phyloP scores from a whole-genome alignment of 2,888 invertebrate species.

The Ornithoptera alexandrae region DNA sequence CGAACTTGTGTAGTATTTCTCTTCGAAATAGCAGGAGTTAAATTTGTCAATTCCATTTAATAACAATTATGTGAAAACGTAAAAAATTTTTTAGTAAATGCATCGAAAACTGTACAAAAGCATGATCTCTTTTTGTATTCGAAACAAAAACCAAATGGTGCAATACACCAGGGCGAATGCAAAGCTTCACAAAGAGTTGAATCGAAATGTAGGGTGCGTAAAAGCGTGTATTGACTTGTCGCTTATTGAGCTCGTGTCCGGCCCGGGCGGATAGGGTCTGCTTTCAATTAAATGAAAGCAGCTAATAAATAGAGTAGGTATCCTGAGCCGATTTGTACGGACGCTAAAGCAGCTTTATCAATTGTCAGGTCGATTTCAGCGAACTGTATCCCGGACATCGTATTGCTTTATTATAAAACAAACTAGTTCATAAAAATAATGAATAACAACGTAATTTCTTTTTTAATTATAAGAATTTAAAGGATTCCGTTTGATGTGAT shows the following conservation, averaged over 20 bases:
- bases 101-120: neutral
- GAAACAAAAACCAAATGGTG: neutral
- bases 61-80: neutral
- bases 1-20: too few species aligned
- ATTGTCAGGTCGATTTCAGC: constrained; percentile 15
- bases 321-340: constrained; percentile 3
- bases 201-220: neutral
- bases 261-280: neutral
- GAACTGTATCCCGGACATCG: neutral
- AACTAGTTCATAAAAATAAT: neutral
- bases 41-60: too few species aligned
- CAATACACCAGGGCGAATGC: neutral
- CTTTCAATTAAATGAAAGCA: constrained; percentile 22
- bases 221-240: constrained; percentile 10
- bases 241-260: constrained; percentile 2
- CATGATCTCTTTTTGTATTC: neutral
- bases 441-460: too few species aligned
- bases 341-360: constrained; percentile 9
- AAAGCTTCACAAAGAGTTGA: constrained; percentile 1
- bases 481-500: too few species aligned
- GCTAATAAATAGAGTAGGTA: neutral
- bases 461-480: too few species aligned
- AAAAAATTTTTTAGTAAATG: neutral
- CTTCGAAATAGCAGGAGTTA: too few species aligned
- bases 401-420: neutral